phyloP scores from a whole-genome alignment of 2,113 vertebrate genomes.

The Galbula dea region DNA sequence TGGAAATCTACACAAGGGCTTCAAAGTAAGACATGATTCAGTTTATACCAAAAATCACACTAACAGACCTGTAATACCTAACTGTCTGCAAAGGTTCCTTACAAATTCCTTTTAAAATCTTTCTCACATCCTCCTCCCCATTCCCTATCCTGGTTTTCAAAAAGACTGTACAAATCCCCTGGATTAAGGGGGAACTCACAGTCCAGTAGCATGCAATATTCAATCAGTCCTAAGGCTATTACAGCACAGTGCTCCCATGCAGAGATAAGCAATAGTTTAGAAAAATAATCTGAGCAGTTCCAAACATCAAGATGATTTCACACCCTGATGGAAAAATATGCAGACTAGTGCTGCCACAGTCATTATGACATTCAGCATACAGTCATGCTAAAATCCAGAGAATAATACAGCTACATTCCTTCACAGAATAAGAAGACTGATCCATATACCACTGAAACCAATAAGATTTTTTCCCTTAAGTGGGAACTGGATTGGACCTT shows the following conservation, averaged over 20 bases:
- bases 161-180: constrained; percentile 25
- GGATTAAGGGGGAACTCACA: constrained; percentile 14
- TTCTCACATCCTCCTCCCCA: not conserved
- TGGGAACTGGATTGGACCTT: not conserved
- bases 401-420: constrained; percentile 47
- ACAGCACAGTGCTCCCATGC: not conserved
- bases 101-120: constrained; percentile 38
- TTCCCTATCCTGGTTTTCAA: constrained; percentile 1
- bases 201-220: constrained; percentile 2
- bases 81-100: constrained; percentile 4
- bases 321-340: constrained; percentile 45
- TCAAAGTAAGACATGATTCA: not conserved
- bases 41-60: not conserved
- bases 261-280: constrained; percentile 54
- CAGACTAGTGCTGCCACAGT: constrained; percentile 25
- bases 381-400: constrained; percentile 40
- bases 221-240: constrained; percentile 14
- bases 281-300: constrained; percentile 55
- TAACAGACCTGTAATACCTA: not conserved
- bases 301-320: constrained; percentile 67
- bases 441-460: constrained; percentile 9
- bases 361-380: constrained; percentile 21
- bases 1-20: not conserved
- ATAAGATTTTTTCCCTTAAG: constrained; percentile 6
- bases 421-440: constrained; percentile 24